Percentiles rank a stretch among this genome's conserved stretches.
These are phyloP conservation scores for Pseudotriccus pelzelni DNA, from an alignment of 2,797 vertebrate species.

Conservation along the genomic window DNA sequence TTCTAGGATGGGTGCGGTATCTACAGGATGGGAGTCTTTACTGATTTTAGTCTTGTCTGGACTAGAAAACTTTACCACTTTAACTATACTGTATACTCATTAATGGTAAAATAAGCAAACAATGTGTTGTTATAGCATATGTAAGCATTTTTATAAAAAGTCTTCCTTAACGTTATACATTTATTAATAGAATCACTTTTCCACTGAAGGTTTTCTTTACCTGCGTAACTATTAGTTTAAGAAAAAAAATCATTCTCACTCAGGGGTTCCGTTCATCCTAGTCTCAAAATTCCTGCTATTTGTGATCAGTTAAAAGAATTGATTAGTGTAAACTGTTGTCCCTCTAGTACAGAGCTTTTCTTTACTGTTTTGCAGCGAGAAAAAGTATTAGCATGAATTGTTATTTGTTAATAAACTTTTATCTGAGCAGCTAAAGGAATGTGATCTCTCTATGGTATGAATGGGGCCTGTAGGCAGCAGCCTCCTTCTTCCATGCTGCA, in stretches of 20 bases:
- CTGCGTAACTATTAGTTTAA: background rate
- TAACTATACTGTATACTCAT: background rate
- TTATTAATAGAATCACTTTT: background rate
- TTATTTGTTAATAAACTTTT: background rate
- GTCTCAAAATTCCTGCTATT: background rate
- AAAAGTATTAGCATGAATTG: background rate
- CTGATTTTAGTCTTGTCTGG: background rate
- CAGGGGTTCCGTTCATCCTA: background rate
- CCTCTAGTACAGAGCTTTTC: background rate
- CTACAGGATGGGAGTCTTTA: background rate
- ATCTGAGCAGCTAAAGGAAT: background rate
- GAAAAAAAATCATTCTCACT: background rate
- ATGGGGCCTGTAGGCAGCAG: background rate
- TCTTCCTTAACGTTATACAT: background rate
- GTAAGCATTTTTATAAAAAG: background rate
- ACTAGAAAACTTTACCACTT: background rate
- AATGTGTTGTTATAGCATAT: background rate
- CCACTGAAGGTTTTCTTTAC: background rate
- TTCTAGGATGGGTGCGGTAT: background rate
- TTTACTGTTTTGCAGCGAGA: background rate
- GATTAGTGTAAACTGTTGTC: background rate
- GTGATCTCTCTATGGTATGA: background rate
- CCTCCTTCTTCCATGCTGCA: background rate
- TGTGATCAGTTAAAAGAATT: background rate
- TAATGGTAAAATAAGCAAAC: background rate